A percentile compares a stretch with the other conserved stretches of the same genome.
These are phyloP conservation scores for Morbakka virulenta DNA, from an alignment of 30 jellyfish, hydroid and myxozoan species.

Conservation along the genomic window DNA sequence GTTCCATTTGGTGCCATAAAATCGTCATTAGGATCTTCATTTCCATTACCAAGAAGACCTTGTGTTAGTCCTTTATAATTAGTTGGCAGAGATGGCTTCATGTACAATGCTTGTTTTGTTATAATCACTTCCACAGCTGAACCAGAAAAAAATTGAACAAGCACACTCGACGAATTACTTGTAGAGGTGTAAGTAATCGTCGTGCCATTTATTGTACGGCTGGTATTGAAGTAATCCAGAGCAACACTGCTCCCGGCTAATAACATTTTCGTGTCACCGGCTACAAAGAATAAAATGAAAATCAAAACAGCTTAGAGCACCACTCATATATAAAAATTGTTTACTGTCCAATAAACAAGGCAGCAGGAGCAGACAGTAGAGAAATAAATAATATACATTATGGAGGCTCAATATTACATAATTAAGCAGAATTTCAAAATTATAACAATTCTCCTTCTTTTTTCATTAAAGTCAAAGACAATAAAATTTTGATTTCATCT, in stretches of 20 bases:
- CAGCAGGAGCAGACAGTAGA: too few relatives aligned
- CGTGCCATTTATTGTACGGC: background rate
- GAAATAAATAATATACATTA: too few relatives aligned
- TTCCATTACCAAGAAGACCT: constrained; percentile 12
- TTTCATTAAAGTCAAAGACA: too few relatives aligned
- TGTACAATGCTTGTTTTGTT: background rate
- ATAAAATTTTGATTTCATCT: too few relatives aligned
- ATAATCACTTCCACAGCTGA: background rate
- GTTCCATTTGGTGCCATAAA: constrained; percentile 12
- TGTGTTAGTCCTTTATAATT: background rate
- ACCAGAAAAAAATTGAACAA: background rate
- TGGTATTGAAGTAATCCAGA: background rate
- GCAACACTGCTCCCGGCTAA: background rate
- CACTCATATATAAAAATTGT: too few relatives aligned
- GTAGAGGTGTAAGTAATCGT: background rate
- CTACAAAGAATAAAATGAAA: background rate
- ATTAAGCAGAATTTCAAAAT: too few relatives aligned
- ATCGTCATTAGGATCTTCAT: constrained; percentile 2
- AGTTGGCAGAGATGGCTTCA: background rate
- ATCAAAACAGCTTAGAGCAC: too few relatives aligned
- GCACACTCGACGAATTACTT: background rate
- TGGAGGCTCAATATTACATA: too few relatives aligned
- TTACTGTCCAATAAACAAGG: too few relatives aligned
- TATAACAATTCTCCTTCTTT: too few relatives aligned
- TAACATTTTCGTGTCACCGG: background rate